A percentile compares a stretch with the other conserved stretches of the same genome.
Evolutionary conservation across 1,140 invertebrate genomes (phyloP).

Genomic region (Archegozetes longisetosus): DNA sequence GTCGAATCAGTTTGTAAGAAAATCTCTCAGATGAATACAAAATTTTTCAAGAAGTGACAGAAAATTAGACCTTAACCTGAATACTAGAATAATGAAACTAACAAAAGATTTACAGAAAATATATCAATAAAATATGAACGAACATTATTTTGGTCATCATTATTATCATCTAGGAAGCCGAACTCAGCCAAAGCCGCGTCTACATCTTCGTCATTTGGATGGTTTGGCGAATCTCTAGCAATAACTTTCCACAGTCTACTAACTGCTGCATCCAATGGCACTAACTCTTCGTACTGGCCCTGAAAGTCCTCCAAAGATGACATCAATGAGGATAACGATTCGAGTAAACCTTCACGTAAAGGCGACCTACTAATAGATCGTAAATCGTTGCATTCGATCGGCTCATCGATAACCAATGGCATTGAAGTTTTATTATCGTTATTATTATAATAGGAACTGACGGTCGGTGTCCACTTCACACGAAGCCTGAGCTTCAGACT

Average conservation of each 20-base stretch:
- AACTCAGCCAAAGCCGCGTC: constrained; percentile 8
- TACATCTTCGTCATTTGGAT: not conserved
- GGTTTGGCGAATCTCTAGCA: not conserved
- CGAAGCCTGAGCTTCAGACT: constrained; percentile 2
- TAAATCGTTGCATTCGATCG: not conserved
- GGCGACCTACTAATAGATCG: not conserved
- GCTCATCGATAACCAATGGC: not conserved
- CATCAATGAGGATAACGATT: not conserved
- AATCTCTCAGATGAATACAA: no score
- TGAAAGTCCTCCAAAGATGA: constrained; percentile 3
- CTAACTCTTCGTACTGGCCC: constrained; percentile 4
- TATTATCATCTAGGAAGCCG: constrained; percentile 1
- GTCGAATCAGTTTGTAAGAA: no score
- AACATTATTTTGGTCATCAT: not conserved
- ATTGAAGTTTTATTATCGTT: not conserved
- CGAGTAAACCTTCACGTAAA: not conserved
- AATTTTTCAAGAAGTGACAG: no score
- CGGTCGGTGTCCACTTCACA: not conserved
- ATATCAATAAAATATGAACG: no score
- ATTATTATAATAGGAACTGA: not conserved
- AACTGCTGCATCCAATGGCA: not conserved
- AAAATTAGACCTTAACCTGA: no score
- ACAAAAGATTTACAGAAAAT: no score
- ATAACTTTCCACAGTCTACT: not conserved
- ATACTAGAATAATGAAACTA: no score